Evolutionary conservation across 2,113 vertebrate genomes (phyloP).

Genomic region (Campylorhamphus procurvoides): DNA sequence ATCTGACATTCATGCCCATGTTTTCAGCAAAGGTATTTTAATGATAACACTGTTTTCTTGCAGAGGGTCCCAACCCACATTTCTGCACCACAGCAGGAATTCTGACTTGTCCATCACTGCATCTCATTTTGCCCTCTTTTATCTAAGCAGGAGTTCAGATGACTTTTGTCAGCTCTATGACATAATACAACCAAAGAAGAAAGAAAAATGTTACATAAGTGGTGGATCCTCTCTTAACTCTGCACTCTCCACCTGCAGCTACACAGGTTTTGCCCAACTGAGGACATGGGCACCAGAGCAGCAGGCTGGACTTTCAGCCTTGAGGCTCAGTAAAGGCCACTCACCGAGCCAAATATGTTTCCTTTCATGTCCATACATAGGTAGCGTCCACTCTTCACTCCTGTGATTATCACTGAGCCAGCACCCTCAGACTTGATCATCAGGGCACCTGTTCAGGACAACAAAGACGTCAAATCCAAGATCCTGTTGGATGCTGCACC

Average conservation of each 20-base stretch:
- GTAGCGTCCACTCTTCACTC: constrained; percentile 79
- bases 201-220: not conserved
- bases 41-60: not conserved
- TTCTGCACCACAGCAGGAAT: not conserved
- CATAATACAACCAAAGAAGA: not conserved
- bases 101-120: not conserved
- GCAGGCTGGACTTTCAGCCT: not conserved
- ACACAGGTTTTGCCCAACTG: not conserved
- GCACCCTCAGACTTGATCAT: constrained; percentile 72
- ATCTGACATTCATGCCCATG: not conserved
- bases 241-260: not conserved
- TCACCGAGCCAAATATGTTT: constrained; percentile 83
- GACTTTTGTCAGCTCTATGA: not conserved
- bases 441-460: constrained; percentile 78
- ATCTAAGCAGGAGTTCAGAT: not conserved
- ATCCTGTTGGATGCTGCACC: accelerated
- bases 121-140: not conserved
- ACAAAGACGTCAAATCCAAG: not conserved
- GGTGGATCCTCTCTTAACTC: not conserved
- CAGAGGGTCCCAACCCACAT: not conserved
- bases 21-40: not conserved
- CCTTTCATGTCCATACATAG: constrained; percentile 83
- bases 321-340: constrained; percentile 49
- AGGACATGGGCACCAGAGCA: not conserved
- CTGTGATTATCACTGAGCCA: constrained; percentile 81